phyloP scores from a whole-genome alignment of 2,888 invertebrate species.

The Drosophila subsilvestris region DNA sequence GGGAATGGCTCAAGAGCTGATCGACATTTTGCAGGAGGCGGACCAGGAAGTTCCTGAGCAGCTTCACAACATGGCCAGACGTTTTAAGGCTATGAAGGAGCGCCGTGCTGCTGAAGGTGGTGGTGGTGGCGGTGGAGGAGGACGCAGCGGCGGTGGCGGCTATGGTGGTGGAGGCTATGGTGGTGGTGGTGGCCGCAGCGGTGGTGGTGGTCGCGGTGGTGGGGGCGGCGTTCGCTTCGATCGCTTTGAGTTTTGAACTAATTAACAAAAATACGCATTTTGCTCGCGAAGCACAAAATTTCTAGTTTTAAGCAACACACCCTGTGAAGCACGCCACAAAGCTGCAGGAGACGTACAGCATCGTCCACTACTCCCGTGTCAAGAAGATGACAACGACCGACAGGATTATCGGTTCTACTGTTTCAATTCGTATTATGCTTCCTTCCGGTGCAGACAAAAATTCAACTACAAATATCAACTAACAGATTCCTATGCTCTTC shows the following conservation, averaged over 20 bases:
- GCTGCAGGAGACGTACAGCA: background rate
- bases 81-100: constrained; percentile 89
- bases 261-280: background rate
- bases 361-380: background rate
- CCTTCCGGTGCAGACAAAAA: background rate
- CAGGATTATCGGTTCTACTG: background rate
- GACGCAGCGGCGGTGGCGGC: constrained; percentile 32
- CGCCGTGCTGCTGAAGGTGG: constrained; percentile 85
- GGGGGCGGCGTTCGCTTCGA: constrained; percentile 56
- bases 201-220: constrained; percentile 29
- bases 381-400: background rate
- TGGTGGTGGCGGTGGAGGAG: constrained; percentile 21
- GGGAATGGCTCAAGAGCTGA: constrained; percentile 91
- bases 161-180: constrained; percentile 42
- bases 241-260: constrained; percentile 47
- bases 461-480: background rate
- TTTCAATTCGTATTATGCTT: too few relatives aligned
- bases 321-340: background rate
- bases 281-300: constrained; percentile 1
- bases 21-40: constrained; percentile 94
- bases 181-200: constrained; percentile 24
- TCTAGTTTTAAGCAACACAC: constrained; percentile 17
- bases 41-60: constrained; percentile 92
- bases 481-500: background rate
- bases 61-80: constrained; percentile 89